Conservation (phyloP, 1,140 invertebrate species). For the Ceratoteleas bidentatus region DNA sequence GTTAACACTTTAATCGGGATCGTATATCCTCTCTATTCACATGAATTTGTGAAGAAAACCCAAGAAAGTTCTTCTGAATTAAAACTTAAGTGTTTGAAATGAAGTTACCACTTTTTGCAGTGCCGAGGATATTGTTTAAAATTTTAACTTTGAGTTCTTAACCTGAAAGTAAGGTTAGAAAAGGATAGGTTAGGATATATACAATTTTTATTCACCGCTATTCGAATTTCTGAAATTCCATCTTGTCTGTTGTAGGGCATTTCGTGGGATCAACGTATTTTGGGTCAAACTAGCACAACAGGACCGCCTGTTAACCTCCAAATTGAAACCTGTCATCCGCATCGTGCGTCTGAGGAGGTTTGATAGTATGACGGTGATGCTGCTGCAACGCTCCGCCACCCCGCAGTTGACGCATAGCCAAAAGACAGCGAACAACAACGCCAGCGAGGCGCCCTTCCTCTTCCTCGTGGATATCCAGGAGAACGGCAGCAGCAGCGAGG, state of each 20-base stretch:
- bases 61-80: no score
- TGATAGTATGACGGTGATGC: constrained; percentile 82
- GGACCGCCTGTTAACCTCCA: constrained; percentile 39
- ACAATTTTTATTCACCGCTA: no score
- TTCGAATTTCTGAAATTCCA: no score
- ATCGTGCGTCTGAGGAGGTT: constrained; percentile 70
- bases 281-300: constrained; percentile 31
- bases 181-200: no score
- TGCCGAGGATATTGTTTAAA: no score
- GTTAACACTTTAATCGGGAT: no score
- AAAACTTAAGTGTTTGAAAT: no score
- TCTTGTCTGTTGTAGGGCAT: constrained; percentile 24
- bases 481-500: constrained; percentile 66
- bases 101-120: no score
- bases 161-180: no score
- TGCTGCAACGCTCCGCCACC: constrained; percentile 81
- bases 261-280: constrained; percentile 35
- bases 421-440: constrained; percentile 76
- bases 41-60: no score
- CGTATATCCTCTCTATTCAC: no score
- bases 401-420: constrained; percentile 79
- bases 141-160: no score
- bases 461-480: constrained; percentile 76
- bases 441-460: constrained; percentile 74
- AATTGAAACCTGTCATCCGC: constrained; percentile 51